Conservation (phyloP, 2,113 vertebrate species). For the Chloebia gouldiae region DNA sequence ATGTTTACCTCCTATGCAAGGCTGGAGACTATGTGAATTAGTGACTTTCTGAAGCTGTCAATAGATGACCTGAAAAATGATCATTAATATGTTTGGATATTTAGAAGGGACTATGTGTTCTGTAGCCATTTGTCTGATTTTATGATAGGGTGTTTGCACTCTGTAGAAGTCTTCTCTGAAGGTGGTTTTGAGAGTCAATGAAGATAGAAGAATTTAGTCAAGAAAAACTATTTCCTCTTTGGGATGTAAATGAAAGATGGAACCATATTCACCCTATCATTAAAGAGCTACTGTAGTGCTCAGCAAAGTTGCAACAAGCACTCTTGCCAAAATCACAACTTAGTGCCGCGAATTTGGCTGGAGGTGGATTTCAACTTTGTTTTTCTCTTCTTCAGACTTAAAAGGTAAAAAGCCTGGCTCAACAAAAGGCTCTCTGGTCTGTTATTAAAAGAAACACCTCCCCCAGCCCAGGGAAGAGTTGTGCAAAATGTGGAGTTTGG, state of each 20-base stretch:
- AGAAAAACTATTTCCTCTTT: neutral
- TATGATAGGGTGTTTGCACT: neutral
- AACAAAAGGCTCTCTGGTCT: neutral
- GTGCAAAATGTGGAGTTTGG: neutral
- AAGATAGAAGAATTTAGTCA: neutral
- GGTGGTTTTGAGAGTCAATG: neutral
- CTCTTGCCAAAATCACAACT: neutral
- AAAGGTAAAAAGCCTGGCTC: neutral
- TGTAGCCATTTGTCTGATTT: neutral
- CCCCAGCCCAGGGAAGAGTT: neutral
- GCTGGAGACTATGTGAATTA: neutral
- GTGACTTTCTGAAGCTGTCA: neutral
- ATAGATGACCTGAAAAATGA: neutral
- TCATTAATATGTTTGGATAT: neutral
- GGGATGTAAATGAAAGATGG: neutral
- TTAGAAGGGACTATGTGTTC: neutral
- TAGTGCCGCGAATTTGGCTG: neutral
- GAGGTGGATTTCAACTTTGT: conserved; percentile 26
- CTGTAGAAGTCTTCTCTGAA: neutral
- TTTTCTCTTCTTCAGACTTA: conserved; percentile 8
- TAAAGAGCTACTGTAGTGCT: neutral
- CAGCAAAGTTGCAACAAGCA: neutral
- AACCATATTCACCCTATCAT: neutral
- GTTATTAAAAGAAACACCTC: neutral
- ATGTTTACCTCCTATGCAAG: neutral